Conservation (phyloP, 2,797 vertebrate genomes). For the Halcyon smyrnensis region DNA sequence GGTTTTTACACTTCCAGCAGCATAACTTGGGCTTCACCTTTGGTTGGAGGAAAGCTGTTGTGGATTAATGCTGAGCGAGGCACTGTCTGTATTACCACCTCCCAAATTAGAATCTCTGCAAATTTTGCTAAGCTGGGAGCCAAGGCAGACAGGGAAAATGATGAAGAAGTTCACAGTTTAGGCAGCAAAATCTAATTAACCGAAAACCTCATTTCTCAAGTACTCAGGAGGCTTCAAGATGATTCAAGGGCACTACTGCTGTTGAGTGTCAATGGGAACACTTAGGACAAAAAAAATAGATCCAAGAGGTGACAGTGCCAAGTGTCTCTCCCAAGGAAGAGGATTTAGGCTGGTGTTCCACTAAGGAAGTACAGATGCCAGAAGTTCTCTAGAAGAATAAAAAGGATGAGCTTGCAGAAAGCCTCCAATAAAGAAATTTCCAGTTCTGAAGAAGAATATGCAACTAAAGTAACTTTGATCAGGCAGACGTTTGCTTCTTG, state of each 20-base stretch:
- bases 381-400: neutral
- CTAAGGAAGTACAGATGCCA: neutral
- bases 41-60: neutral
- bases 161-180: neutral
- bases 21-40: accelerated
- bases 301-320: neutral
- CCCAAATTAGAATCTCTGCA: neutral
- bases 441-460: neutral
- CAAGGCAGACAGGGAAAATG: neutral
- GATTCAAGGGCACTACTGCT: neutral
- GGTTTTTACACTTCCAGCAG: neutral
- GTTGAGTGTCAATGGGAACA: neutral
- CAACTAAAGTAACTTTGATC: too few species aligned
- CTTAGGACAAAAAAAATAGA: neutral
- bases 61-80: neutral
- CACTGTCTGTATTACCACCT: neutral
- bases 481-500: neutral
- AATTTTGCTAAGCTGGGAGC: neutral
- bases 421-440: neutral
- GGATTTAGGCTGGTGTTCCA: neutral
- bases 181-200: slow-evolving; percentile 6
- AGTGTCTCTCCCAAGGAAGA: neutral
- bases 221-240: neutral
- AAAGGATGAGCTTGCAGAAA: neutral
- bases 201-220: neutral